These are phyloP conservation scores for Colinus virginianus DNA, from an alignment of 2,113 vertebrate species.

Conservation along the genomic window DNA sequence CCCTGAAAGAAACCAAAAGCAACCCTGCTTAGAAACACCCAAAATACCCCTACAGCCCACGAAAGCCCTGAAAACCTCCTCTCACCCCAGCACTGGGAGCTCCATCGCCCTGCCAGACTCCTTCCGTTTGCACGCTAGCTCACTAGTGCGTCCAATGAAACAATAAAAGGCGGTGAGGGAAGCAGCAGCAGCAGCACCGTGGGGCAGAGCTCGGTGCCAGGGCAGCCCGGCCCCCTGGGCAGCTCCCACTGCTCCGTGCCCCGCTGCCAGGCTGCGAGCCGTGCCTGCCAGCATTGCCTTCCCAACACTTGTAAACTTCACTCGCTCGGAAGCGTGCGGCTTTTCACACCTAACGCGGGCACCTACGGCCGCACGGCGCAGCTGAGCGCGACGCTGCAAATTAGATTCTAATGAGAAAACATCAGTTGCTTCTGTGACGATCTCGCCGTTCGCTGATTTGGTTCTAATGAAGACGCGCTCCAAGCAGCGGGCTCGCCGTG, in stretches of 20 bases:
- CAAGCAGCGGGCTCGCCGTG: constrained; percentile 64
- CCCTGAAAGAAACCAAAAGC: constrained; percentile 49
- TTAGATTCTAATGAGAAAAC: constrained; percentile 84
- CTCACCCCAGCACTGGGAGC: constrained; percentile 22
- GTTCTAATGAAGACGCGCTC: constrained; percentile 83
- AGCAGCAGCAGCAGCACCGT: neutral
- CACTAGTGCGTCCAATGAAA: constrained; percentile 63
- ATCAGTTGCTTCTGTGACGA: constrained; percentile 83
- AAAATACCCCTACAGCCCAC: constrained; percentile 51
- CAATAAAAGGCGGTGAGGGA: constrained; percentile 36
- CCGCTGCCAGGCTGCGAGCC: constrained; percentile 4
- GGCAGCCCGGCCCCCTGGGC: neutral
- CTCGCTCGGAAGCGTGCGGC: constrained; percentile 69
- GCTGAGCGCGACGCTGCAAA: constrained; percentile 77
- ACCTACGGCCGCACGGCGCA: constrained; percentile 74
- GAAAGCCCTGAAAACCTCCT: constrained; percentile 52
- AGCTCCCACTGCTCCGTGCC: neutral
- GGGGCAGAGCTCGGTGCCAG: neutral
- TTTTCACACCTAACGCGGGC: constrained; percentile 73
- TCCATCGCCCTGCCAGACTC: neutral
- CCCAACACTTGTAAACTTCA: constrained; percentile 68
- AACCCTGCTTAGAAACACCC: constrained; percentile 36
- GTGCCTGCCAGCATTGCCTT: constrained; percentile 31
- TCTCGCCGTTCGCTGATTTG: constrained; percentile 78
- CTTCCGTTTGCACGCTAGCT: constrained; percentile 60